phyloP scores from a whole-genome alignment of 1,140 invertebrate species.

The Batillaria attramentaria region DNA sequence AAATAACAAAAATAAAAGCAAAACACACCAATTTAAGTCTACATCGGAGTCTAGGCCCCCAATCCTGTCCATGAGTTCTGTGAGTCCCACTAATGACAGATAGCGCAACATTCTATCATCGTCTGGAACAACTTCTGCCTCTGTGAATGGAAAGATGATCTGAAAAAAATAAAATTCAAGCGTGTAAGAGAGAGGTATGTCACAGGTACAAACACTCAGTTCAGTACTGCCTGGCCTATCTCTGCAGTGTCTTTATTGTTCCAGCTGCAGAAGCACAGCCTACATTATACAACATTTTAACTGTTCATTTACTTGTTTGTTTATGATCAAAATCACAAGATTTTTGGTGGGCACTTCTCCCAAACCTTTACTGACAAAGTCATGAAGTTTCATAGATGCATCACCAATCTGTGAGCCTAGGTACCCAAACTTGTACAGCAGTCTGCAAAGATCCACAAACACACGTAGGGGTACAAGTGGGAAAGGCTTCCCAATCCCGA shows the following conservation, averaged over 20 bases:
- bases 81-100: slow-evolving; percentile 71
- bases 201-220: background rate
- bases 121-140: slow-evolving; percentile 52
- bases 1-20: background rate
- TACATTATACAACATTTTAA: background rate
- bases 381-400: no score
- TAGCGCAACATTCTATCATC: slow-evolving; percentile 66
- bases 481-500: background rate
- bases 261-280: background rate
- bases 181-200: background rate
- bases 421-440: background rate
- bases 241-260: background rate
- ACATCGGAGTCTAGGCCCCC: slow-evolving; percentile 73
- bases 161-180: slow-evolving; percentile 41
- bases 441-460: background rate
- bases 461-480: background rate
- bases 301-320: no score
- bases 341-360: background rate
- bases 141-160: slow-evolving; percentile 62
- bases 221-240: background rate
- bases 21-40: slow-evolving; percentile 75
- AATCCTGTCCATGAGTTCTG: slow-evolving; percentile 72
- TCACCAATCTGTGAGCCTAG: background rate
- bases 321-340: no score
- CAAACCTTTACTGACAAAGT: no score